These are phyloP conservation scores for Scaeva pyrastri DNA, from an alignment of 2,888 invertebrate species.

Conservation along the genomic window DNA sequence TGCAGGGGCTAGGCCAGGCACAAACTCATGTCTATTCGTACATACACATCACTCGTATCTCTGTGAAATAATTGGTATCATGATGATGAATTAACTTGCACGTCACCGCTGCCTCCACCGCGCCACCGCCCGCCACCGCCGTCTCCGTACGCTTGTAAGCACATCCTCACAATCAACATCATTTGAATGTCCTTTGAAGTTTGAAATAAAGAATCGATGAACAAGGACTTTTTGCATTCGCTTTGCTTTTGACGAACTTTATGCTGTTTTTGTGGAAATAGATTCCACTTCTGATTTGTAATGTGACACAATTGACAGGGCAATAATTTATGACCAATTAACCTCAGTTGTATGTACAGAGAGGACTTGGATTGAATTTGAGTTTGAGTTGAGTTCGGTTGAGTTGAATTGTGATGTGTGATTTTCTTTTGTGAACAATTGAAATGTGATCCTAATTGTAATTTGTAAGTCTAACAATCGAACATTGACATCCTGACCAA, in stretches of 20 bases:
- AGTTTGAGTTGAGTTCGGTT: no score
- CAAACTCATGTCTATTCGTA: background rate
- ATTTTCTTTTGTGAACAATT: background rate
- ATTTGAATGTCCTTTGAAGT: background rate
- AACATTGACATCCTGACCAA: background rate
- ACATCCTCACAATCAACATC: background rate
- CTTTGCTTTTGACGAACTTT: background rate
- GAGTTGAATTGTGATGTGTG: no score
- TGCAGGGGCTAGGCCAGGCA: background rate
- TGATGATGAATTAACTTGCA: constrained; percentile 21
- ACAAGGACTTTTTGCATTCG: background rate
- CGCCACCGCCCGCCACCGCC: no score
- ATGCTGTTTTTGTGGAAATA: background rate
- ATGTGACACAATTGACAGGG: background rate
- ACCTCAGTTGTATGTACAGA: background rate
- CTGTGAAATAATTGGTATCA: constrained; percentile 29
- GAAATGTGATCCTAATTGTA: constrained; percentile 7
- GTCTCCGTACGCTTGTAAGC: background rate
- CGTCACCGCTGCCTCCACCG: background rate
- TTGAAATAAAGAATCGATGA: background rate
- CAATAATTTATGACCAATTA: constrained; percentile 20
- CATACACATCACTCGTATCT: background rate
- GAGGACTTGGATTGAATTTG: no score
- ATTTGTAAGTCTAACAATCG: background rate
- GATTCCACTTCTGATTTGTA: background rate